Evolutionary conservation across 2,888 invertebrate species (phyloP).

Genomic region (Ctena decussata): DNA sequence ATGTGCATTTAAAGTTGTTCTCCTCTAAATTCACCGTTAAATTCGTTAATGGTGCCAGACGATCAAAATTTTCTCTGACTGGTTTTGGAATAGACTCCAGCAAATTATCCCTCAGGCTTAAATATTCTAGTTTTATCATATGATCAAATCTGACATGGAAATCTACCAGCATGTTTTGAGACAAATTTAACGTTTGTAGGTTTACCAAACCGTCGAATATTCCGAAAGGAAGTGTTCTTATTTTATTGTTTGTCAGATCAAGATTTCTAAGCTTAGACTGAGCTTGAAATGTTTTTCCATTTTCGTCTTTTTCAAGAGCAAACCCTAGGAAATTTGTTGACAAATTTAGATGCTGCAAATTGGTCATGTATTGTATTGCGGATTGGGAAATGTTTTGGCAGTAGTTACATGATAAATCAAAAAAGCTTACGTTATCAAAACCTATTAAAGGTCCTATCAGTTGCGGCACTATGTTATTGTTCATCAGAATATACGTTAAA

Average conservation of each 20-base stretch:
- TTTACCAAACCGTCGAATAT: slow-evolving; percentile 22
- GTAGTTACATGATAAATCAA: slow-evolving; percentile 43
- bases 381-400: slow-evolving; percentile 17
- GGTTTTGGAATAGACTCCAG: slow-evolving; percentile 4
- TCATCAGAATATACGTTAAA: no score
- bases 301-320: slow-evolving; percentile 14
- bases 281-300: slow-evolving; percentile 44
- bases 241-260: slow-evolving; percentile 33
- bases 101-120: slow-evolving; percentile 42
- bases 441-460: slow-evolving; percentile 37
- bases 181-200: slow-evolving; percentile 27
- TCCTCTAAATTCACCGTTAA: slow-evolving; percentile 22
- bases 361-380: slow-evolving; percentile 9
- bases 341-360: slow-evolving; percentile 23
- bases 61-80: not conserved
- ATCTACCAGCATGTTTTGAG: slow-evolving; percentile 28
- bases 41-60: not conserved
- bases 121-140: slow-evolving; percentile 19
- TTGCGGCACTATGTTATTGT: no score
- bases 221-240: slow-evolving; percentile 28
- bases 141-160: slow-evolving; percentile 30
- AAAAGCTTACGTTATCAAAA: slow-evolving; percentile 13
- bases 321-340: slow-evolving; percentile 33
- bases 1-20: slow-evolving; percentile 42
- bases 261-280: slow-evolving; percentile 18